A percentile compares a stretch with the other conserved stretches of the same genome.
Conservation (phyloP, 2,113 vertebrate genomes). For the Parus major region DNA sequence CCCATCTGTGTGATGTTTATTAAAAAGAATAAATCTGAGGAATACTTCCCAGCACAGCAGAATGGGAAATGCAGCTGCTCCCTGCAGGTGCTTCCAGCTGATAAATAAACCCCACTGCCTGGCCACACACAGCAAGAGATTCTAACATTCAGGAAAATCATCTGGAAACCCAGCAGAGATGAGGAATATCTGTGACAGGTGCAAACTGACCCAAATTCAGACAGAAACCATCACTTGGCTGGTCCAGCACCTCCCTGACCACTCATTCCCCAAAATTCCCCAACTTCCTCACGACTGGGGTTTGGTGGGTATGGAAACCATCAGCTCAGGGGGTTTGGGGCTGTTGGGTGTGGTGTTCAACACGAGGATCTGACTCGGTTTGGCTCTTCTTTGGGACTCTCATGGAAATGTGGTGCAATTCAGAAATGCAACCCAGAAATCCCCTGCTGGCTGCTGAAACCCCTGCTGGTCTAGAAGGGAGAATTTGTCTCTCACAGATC, state of each 20-base stretch:
- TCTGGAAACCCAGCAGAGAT: not conserved
- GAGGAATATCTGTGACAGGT: not conserved
- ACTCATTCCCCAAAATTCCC: not conserved
- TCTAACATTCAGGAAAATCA: not conserved
- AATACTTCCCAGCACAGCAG: not conserved
- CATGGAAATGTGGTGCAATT: not conserved
- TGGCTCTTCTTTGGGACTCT: not conserved
- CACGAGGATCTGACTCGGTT: not conserved
- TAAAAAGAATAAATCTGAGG: constrained; percentile 2
- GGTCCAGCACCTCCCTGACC: not conserved
- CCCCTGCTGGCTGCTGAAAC: not conserved
- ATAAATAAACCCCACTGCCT: not conserved
- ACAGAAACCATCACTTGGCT: not conserved
- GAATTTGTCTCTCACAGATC: not conserved
- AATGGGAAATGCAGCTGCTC: not conserved
- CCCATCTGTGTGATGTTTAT: not conserved
- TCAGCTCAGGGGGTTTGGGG: not conserved
- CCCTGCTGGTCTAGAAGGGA: not conserved
- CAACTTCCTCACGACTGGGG: fast-evolving
- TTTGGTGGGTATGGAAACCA: not conserved
- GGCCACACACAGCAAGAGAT: not conserved
- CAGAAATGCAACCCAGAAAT: not conserved
- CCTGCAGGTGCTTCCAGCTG: constrained; percentile 18
- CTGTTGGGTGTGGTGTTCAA: not conserved
- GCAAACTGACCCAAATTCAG: not conserved